Evolutionary conservation across 53 echinoderm and acorn worm genomes (phyloP), one percentile per base, ranked within the genome.

Genomic region (Echinarachnius parma): DNA sequence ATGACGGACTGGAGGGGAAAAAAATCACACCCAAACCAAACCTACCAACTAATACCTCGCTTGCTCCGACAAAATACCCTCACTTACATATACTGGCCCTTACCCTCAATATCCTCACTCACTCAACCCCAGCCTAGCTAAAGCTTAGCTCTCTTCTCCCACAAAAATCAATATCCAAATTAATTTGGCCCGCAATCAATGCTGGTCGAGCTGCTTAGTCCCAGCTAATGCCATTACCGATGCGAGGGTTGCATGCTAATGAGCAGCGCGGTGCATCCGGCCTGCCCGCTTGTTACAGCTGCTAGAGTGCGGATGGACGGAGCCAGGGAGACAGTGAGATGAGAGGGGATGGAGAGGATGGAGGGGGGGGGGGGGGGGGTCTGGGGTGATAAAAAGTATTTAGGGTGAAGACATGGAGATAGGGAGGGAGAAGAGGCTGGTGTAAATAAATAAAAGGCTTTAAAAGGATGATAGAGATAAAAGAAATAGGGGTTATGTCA

Each of bases 121-220:
- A 69, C 52, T 37, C 52, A 69, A n/a, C n/a, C n/a, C n/a, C n/a
- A n/a, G n/a, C n/a, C n/a, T n/a, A n/a, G n/a, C n/a, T n/a, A n/a
- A n/a, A n/a, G n/a, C n/a, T n/a, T n/a, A n/a, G n/a, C n/a, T n/a
- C n/a, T n/a, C n/a, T n/a, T 37, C 74, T 72, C 74, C 56, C 55
- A 24, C 74, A 2, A 20, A 57, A 72, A 72, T 72, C 74, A 72
- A 72, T 72, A 72, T 72, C 74, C 74, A 72, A 72, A 72, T 72
- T 72, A 72, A 72, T 72, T 72, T 72, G 55, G 36, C 74, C 74
- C 56, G 74, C 74, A 72, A 72, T 72, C 74, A 72, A 72, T 72
- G 74, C 74, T 56, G 26, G 74, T 25, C 42, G 74, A 72, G 74
- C n/a, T 56, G 74, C 74, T 72, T 72, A 72, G 74, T 39, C 57